Conservation (phyloP, 2,113 vertebrate genomes). For the Opisthocomus hoazin region DNA sequence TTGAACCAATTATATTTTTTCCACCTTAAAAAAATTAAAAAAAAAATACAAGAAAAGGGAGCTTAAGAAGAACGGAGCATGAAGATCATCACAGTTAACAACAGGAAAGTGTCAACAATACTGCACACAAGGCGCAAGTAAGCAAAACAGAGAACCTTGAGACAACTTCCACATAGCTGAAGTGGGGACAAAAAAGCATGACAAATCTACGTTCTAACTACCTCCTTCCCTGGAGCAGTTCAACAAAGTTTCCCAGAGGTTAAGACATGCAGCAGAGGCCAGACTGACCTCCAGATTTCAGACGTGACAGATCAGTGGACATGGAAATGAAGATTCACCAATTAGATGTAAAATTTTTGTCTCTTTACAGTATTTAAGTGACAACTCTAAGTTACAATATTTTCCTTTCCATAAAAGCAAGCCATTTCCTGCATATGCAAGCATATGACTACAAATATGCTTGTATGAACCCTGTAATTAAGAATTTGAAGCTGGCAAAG, state of each 20-base stretch:
- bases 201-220: not conserved
- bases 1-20: slow-evolving; percentile 76
- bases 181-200: no score
- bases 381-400: not conserved
- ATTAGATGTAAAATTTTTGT: not conserved
- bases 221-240: not conserved
- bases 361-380: not conserved
- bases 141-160: not conserved
- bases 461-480: not conserved
- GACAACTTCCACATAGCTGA: not conserved
- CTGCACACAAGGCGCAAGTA: not conserved
- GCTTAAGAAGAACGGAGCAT: not conserved
- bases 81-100: not conserved
- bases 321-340: not conserved
- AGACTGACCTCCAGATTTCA: not conserved
- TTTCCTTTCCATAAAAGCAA: not conserved
- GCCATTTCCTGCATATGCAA: not conserved
- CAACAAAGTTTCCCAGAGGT: not conserved
- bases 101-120: not conserved
- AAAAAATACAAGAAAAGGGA: not conserved
- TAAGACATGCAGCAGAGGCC: not conserved
- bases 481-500: not conserved
- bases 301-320: not conserved
- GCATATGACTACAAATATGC: not conserved
- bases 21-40: slow-evolving; percentile 56